These are phyloP conservation scores for Sinotaia quadrata DNA, from an alignment of 2,888 invertebrate species.

Conservation along the genomic window DNA sequence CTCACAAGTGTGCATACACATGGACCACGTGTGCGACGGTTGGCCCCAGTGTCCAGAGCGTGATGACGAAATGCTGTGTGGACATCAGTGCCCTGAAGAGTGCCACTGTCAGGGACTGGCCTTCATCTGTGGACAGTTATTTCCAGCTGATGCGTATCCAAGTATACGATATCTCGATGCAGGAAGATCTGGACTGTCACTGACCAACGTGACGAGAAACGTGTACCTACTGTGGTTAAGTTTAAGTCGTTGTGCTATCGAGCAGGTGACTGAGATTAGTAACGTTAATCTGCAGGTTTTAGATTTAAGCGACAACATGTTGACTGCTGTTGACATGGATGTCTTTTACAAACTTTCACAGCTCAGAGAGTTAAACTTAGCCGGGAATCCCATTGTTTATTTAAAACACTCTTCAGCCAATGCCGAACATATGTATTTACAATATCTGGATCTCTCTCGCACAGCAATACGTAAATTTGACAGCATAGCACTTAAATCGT, in stretches of 20 bases:
- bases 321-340: background rate
- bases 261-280: background rate
- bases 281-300: background rate
- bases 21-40: background rate
- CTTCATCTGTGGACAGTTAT: background rate
- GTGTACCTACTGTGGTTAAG: background rate
- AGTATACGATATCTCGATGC: background rate
- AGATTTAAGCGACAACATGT: background rate
- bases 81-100: background rate
- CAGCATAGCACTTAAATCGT: background rate
- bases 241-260: background rate
- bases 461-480: background rate
- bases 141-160: background rate
- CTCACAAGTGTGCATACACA: background rate
- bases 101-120: constrained; percentile 10
- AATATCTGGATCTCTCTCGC: background rate
- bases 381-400: background rate
- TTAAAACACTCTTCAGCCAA: background rate
- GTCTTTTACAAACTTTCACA: background rate
- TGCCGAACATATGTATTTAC: background rate
- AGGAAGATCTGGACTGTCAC: background rate
- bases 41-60: constrained; percentile 8
- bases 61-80: constrained; percentile 6
- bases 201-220: background rate
- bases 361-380: background rate